Evolutionary conservation across 2,888 invertebrate species (phyloP), one percentile per base, ranked within the genome.

Genomic region (Punctoribates punctum): DNA sequence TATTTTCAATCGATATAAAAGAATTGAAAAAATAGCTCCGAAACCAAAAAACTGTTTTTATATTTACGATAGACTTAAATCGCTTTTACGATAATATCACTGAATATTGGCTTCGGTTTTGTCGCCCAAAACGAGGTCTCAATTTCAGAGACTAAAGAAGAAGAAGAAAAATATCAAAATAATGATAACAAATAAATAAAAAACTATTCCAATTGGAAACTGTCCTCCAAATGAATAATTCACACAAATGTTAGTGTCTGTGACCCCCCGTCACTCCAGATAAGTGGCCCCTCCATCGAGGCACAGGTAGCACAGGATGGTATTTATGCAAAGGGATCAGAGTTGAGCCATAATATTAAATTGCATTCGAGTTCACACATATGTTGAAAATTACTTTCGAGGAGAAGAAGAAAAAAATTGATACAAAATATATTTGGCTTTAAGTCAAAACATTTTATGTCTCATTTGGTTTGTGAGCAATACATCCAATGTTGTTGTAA

Each of bases 401-500:
- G n/a, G 34, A 34, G 34, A 34, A 34, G 34, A 34, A 34, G 34
- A 5, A 34, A 34, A 34, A 34, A 54, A 20, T 17, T 9, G 25
- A 57, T 57, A 25, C 20, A 23, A 25, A 57, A 57, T 57, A 2
- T 20, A 57, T 57, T 38, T 65, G 34, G 38, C 20, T 51, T 51
- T 65, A 65, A 65, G 65, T 65, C 65, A 65, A 65, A 65, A 65
- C 65, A 65, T 65, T 65, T 65, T 29, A 34, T 25, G 65, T 65
- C 65, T 65, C 34, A 65, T 65, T 38, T 17, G 27, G 13, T 20
- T 11, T 34, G 23, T 5, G 25, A 25, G 17, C 6, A 54, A 54
- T 54, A 20, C 0, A 54, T 20, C 1, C 25, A 29, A 3, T 65
- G 65, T 65, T 15, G 27, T 65, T 13, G 15, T 34, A 6, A 29